Evolutionary conservation across 2,113 vertebrate genomes (phyloP).

Genomic region (Hippoglossus stenolepis): DNA sequence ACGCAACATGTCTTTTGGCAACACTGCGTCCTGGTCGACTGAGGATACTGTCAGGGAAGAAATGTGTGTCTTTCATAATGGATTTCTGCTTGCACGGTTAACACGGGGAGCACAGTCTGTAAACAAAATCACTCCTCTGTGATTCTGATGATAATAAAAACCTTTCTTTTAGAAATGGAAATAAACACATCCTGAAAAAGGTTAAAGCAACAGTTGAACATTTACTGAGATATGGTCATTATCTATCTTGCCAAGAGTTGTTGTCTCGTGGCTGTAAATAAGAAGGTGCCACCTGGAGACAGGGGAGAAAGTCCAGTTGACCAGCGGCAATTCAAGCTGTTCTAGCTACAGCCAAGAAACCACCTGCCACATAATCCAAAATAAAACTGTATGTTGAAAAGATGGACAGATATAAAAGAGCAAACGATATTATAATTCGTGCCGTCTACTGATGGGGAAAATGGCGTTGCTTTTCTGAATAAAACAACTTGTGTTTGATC

Average conservation of each 20-base stretch:
- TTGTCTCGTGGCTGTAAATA: neutral
- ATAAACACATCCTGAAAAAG: too few relatives aligned
- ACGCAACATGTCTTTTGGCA: slow-evolving; percentile 24
- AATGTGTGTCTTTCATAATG: slow-evolving; percentile 8
- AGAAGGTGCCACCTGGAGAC: neutral
- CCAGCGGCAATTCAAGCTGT: neutral
- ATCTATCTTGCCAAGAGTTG: neutral
- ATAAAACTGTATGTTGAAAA: too few relatives aligned
- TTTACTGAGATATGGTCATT: too few relatives aligned
- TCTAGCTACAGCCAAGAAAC: neutral
- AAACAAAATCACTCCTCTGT: neutral
- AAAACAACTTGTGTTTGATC: slow-evolving; percentile 14
- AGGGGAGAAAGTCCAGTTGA: too few relatives aligned
- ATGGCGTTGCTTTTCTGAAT: neutral
- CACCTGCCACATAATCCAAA: too few relatives aligned
- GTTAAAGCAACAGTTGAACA: too few relatives aligned
- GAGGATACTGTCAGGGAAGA: slow-evolving; percentile 7
- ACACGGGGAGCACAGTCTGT: neutral
- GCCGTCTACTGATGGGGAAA: neutral
- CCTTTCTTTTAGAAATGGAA: too few relatives aligned
- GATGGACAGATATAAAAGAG: too few relatives aligned
- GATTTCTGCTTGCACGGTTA: neutral
- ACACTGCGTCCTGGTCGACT: slow-evolving; percentile 31
- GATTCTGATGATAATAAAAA: neutral
- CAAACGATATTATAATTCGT: neutral